phyloP scores from a whole-genome alignment of 30 jellyfish, hydroid and myxozoan genomes.

The Aurelia aurita region DNA sequence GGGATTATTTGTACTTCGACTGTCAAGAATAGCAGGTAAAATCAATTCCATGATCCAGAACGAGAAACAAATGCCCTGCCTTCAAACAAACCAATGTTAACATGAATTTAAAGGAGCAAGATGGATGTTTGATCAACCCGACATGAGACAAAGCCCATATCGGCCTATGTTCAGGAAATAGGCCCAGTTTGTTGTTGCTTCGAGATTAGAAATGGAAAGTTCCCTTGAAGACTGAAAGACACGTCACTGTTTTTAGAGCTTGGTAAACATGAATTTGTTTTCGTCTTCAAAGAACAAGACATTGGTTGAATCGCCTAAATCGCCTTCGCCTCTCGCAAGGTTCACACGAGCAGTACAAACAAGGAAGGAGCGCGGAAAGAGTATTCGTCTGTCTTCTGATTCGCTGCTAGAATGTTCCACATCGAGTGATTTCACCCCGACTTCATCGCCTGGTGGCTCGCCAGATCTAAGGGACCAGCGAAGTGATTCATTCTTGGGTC shows the following conservation, averaged over 20 bases:
- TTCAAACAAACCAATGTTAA: no score
- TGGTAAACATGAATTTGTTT: conserved; percentile 31
- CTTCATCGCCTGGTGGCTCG: conserved; percentile 40
- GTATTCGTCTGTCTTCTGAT: conserved; percentile 47
- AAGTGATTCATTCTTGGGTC: conserved; percentile 15
- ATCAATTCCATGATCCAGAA: background rate
- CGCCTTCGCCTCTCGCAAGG: conserved; percentile 57
- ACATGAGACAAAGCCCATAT: background rate
- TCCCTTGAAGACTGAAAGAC: background rate
- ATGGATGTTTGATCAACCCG: background rate
- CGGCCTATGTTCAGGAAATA: background rate
- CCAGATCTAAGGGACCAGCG: conserved; percentile 12
- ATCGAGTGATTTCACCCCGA: conserved; percentile 20
- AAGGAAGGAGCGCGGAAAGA: conserved; percentile 41
- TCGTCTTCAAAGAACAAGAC: conserved; percentile 44
- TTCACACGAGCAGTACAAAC: conserved; percentile 45
- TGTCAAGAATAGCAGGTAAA: conserved; percentile 55
- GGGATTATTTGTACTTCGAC: conserved; percentile 24
- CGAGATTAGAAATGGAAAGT: background rate
- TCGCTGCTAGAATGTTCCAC: conserved; percentile 15
- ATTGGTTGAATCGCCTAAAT: background rate
- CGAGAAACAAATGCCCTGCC: no score
- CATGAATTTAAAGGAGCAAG: no score
- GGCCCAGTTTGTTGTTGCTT: no score
- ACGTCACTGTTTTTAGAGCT: background rate